Evolutionary conservation across 2,113 vertebrate genomes (phyloP).

Genomic region (Atherinomorus stipes): DNA sequence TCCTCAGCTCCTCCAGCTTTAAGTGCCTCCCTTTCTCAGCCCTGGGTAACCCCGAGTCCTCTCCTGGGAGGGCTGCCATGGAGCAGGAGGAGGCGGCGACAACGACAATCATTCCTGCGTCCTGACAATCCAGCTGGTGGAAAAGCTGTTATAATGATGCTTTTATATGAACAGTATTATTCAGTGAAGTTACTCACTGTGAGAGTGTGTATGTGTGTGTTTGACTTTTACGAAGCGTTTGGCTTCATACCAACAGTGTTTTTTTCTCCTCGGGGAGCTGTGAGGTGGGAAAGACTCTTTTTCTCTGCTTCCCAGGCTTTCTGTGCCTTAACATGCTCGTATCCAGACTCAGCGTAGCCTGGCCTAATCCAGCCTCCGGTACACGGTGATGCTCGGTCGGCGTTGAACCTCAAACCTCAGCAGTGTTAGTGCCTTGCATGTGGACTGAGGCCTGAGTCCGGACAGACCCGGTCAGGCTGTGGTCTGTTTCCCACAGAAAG

Average conservation of each 20-base stretch:
- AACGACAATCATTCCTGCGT: conserved; percentile 71
- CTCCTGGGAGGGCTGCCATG: conserved; percentile 6
- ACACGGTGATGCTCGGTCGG: conserved; percentile 3
- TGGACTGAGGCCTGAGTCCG: conserved; percentile 35
- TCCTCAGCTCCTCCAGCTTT: conserved; percentile 28
- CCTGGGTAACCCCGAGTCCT: conserved; percentile 15
- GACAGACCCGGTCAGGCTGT: background rate
- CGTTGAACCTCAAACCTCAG: conserved; percentile 59
- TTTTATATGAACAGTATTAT: conserved; percentile 60
- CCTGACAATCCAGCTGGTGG: conserved; percentile 67
- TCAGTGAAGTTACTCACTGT: conserved; percentile 17
- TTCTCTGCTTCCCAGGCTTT: background rate
- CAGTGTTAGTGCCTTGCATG: conserved; percentile 65
- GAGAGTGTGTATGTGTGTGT: conserved; percentile 4
- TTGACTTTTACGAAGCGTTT: conserved; percentile 46
- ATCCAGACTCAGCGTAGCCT: background rate
- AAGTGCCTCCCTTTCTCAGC: background rate
- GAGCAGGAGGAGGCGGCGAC: conserved; percentile 1
- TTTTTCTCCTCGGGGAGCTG: conserved; percentile 29
- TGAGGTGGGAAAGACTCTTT: conserved; percentile 21
- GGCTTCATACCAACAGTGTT: conserved; percentile 56
- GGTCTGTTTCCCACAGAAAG: background rate
- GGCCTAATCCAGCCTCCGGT: background rate
- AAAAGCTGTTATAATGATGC: conserved; percentile 57
- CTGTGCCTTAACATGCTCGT: conserved; percentile 3